Percentiles rank a stretch among this genome's conserved stretches.
Evolutionary conservation across 2,797 vertebrate species (phyloP).

Genomic region (Trachurus trachurus): DNA sequence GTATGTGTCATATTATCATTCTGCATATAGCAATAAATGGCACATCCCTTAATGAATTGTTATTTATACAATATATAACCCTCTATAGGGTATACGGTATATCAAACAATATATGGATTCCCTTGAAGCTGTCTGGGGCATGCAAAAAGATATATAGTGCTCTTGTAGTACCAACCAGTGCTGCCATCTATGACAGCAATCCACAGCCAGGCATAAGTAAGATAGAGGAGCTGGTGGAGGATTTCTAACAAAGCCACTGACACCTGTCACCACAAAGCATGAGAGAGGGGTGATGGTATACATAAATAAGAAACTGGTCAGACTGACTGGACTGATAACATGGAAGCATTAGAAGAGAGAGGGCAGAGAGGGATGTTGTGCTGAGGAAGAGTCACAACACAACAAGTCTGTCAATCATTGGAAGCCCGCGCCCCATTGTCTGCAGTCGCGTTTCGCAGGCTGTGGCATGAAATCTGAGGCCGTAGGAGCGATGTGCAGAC

Average conservation of each 20-base stretch:
- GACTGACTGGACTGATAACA: constrained; percentile 59
- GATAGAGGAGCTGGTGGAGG: constrained; percentile 47
- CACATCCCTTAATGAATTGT: neutral
- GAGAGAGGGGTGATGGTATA: constrained; percentile 51
- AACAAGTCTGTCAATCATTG: constrained; percentile 54
- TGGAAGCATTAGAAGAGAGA: constrained; percentile 39
- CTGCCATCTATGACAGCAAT: constrained; percentile 55
- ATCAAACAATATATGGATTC: neutral
- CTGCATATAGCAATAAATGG: neutral
- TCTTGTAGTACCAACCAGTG: constrained; percentile 20
- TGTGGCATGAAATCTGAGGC: constrained; percentile 36
- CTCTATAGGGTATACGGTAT: neutral
- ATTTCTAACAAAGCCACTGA: constrained; percentile 65
- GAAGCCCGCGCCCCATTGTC: neutral
- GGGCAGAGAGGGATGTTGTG: constrained; percentile 52
- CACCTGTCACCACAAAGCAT: constrained; percentile 57
- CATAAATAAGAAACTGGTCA: constrained; percentile 71
- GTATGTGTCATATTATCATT: neutral
- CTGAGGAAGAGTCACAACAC: constrained; percentile 24
- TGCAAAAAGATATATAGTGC: constrained; percentile 31
- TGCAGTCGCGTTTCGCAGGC: constrained; percentile 29
- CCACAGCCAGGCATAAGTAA: constrained; percentile 47
- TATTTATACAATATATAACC: neutral
- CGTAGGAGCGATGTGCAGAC: constrained; percentile 27
- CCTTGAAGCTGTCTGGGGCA: constrained; percentile 18